Evolutionary conservation across 1,140 invertebrate species (phyloP), one percentile per base, ranked within the genome.

Genomic region (Drosophila cardini): DNA sequence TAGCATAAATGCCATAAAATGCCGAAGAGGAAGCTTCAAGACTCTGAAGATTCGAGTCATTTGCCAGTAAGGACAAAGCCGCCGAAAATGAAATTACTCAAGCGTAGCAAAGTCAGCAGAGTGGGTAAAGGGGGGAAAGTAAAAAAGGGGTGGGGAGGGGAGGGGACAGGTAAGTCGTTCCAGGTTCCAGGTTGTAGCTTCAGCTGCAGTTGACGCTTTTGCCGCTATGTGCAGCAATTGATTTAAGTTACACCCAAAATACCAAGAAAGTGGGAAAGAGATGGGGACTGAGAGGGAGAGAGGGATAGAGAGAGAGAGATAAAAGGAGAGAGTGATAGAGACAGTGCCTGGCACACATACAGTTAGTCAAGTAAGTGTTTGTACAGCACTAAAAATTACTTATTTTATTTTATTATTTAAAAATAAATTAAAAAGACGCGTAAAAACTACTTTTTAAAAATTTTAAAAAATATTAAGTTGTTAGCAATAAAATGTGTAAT

Each of bases 51-150:
- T 56, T 43, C 70, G 61, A 86, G 83, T 86, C 83, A 86, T 86
- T 86, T 86, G 83, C 83, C 83, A 86, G 69, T 86, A 87, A 86
- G 83, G 83, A 86, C 83, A 86, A 86, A 87, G 84, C 83, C 83
- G 76, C 79, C 79, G 83, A 86, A 86, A 83, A 71, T 70, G 60
- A 86, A 87, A 86, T 86, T 87, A 87, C 84, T 80, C 78, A 86
- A 73, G 79, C 83, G 80, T 73, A 72, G 80, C 83, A 78, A 82
- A 85, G 21, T 26, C 21, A 26, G 4, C 21, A 2, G 4, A 5
- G 21, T 26, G 21, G 21, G 21, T 26, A 2, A 26, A 4, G 36
- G 21, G 21, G 26, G 38, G 42, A 16, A 9, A 32, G 4, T 32
- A 11, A 18, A 15, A 38, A 8, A 15, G 13, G 10, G 26, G 38